Conservation (phyloP, 2,797 vertebrate genomes). For the Iguana delicatissima region DNA sequence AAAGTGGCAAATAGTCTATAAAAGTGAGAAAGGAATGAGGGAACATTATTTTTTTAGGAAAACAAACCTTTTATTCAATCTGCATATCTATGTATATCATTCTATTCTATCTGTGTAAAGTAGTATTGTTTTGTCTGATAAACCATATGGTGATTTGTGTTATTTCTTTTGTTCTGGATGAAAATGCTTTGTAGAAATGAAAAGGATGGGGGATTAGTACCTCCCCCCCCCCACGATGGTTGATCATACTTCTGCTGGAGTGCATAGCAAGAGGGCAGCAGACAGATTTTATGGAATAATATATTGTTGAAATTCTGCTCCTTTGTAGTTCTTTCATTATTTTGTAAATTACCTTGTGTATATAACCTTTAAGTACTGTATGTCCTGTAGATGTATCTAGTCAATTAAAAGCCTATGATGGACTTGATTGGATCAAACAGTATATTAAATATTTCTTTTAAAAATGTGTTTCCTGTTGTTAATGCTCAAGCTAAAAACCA, state of each 20-base stretch:
- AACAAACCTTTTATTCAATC: constrained; percentile 69
- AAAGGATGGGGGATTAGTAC: constrained; percentile 50
- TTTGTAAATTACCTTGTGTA: constrained; percentile 76
- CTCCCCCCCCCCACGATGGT: constrained; percentile 61
- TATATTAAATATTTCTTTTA: constrained; percentile 44
- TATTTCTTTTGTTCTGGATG: constrained; percentile 71
- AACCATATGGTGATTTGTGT: constrained; percentile 70
- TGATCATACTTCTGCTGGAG: constrained; percentile 77
- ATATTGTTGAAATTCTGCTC: constrained; percentile 70
- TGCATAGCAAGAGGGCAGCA: constrained; percentile 31
- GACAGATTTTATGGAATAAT: constrained; percentile 73
- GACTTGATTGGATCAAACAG: constrained; percentile 48
- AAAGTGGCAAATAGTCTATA: constrained; percentile 28
- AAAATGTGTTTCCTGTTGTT: constrained; percentile 29
- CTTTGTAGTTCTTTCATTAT: constrained; percentile 75
- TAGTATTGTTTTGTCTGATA: constrained; percentile 67
- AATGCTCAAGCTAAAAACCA: neutral
- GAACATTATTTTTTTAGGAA: constrained; percentile 61
- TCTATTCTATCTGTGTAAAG: constrained; percentile 69
- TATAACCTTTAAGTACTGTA: constrained; percentile 69
- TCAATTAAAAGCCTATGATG: constrained; percentile 76
- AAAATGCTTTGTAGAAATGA: constrained; percentile 75
- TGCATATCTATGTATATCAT: constrained; percentile 62
- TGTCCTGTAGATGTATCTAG: constrained; percentile 75
- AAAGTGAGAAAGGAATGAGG: constrained; percentile 58